Evolutionary conservation across 2,888 invertebrate genomes (phyloP).

Genomic region (Bugulina stolonifera): DNA sequence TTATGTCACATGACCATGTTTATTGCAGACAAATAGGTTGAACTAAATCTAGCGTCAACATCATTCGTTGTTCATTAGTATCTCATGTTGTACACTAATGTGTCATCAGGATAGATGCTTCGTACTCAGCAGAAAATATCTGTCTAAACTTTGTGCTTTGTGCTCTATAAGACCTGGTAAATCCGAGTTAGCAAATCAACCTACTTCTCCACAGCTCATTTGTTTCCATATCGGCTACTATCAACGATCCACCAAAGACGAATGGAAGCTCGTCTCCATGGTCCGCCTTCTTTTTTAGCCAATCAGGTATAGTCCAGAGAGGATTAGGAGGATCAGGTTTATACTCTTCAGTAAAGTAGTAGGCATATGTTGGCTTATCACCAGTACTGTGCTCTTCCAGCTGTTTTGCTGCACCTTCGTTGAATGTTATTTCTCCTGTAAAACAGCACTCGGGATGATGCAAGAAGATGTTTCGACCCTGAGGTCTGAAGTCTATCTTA

Average conservation of each 20-base stretch:
- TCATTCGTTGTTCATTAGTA: no score
- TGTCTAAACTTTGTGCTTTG: neutral
- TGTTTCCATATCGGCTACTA: neutral
- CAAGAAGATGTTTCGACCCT: neutral
- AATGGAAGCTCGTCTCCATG: conserved; percentile 8
- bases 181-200: neutral
- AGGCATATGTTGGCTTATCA: conserved; percentile 1
- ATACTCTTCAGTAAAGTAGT: conserved; percentile 11
- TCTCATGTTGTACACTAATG: no score
- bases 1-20: no score
- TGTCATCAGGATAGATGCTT: no score
- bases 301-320: neutral
- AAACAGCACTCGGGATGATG: neutral
- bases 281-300: neutral
- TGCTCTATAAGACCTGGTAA: no score
- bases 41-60: no score
- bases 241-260: neutral
- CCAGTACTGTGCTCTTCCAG: neutral
- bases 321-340: neutral
- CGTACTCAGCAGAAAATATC: no score
- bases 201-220: conserved; percentile 4
- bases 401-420: neutral
- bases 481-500: no score
- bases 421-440: neutral
- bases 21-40: no score